Evolutionary conservation across 2,888 invertebrate genomes (phyloP).

Genomic region (Nipponacmea schrenckii): DNA sequence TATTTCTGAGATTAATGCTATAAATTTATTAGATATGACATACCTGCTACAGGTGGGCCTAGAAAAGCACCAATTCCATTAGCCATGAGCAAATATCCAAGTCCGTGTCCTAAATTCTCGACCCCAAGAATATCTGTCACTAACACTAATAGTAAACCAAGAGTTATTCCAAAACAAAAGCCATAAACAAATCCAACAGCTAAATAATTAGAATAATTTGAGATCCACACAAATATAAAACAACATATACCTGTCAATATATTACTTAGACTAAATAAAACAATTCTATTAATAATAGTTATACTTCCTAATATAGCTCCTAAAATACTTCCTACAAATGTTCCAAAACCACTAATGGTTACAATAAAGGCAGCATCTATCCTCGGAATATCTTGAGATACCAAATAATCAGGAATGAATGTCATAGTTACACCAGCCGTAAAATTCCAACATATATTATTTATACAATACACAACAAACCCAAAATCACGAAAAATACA

Average conservation of each 20-base stretch:
- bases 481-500: conserved; percentile 35
- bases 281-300: conserved; percentile 37
- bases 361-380: conserved; percentile 41
- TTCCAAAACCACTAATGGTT: conserved; percentile 42
- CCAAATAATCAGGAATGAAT: conserved; percentile 49
- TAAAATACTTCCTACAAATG: conserved; percentile 47
- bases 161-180: conserved; percentile 49
- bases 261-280: conserved; percentile 44
- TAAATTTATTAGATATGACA: background rate
- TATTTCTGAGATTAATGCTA: too few species aligned
- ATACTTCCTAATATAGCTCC: conserved; percentile 54
- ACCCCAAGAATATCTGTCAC: conserved; percentile 51
- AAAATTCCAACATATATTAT: conserved; percentile 58
- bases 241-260: conserved; percentile 39
- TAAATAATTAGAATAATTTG: conserved; percentile 12
- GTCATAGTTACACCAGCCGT: conserved; percentile 42
- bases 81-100: conserved; percentile 56
- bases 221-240: conserved; percentile 31
- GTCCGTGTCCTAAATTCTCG: conserved; percentile 48
- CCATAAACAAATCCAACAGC: conserved; percentile 37
- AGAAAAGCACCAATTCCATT: conserved; percentile 55
- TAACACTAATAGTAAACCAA: conserved; percentile 54
- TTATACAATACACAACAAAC: conserved; percentile 52
- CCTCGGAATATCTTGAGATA: conserved; percentile 36
- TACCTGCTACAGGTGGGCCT: conserved; percentile 53